These are phyloP conservation scores for Doryteuthis pealeii DNA, from an alignment of 1,140 invertebrate species.

Conservation along the genomic window DNA sequence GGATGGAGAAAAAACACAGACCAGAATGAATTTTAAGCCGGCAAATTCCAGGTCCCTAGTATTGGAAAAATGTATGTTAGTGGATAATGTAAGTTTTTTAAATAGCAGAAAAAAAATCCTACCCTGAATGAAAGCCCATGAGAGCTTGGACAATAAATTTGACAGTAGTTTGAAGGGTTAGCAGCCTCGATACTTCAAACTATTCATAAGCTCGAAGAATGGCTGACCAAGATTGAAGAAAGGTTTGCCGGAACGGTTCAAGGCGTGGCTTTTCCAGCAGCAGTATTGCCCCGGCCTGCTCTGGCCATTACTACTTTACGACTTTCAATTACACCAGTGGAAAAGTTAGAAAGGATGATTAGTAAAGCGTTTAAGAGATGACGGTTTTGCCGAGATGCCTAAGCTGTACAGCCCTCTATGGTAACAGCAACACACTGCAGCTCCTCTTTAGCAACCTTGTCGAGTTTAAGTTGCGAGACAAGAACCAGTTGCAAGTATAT, in stretches of 20 bases:
- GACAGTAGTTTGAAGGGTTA: slow-evolving; percentile 10
- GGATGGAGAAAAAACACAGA: too few species aligned
- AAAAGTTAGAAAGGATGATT: not conserved
- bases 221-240: slow-evolving; percentile 24
- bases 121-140: slow-evolving; percentile 14
- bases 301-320: slow-evolving; percentile 12
- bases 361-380: too few species aligned
- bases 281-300: slow-evolving; percentile 21
- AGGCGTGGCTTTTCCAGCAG: slow-evolving; percentile 26
- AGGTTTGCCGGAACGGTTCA: slow-evolving; percentile 25
- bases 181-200: not conserved
- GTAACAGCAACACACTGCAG: too few species aligned
- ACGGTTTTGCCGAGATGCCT: too few species aligned
- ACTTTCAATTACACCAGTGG: slow-evolving; percentile 18
- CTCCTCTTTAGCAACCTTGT: too few species aligned
- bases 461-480: too few species aligned
- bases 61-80: too few species aligned
- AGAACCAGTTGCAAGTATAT: too few species aligned
- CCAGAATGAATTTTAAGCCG: too few species aligned
- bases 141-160: slow-evolving; percentile 21
- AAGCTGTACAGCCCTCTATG: too few species aligned
- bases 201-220: slow-evolving; percentile 9
- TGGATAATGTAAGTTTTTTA: too few species aligned
- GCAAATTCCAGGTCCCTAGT: too few species aligned
- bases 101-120: not conserved